A percentile compares a stretch with the other conserved stretches of the same genome.
Conservation (phyloP, 2,888 invertebrate species). For the Ernsta delagoae region DNA sequence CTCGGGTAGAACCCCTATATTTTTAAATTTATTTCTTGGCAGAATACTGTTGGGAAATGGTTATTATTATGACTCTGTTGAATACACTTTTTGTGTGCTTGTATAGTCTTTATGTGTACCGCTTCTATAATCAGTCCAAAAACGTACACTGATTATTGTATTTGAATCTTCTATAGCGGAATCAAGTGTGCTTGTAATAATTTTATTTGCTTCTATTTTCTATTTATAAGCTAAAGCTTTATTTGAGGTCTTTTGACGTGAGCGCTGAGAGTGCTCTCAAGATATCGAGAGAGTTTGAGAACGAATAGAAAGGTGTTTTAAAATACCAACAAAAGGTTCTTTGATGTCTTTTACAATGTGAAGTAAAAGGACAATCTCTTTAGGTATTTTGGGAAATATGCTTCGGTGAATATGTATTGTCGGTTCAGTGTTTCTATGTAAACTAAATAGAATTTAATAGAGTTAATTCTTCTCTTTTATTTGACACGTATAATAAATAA, state of each 20-base stretch:
- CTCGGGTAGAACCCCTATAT: no score
- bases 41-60: not conserved
- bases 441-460: no score
- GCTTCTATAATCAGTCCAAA: no score
- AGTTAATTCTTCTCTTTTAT: no score
- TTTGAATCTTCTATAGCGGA: no score
- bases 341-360: not conserved
- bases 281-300: constrained; percentile 18
- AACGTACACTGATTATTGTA: no score
- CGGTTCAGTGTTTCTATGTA: no score
- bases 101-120: no score
- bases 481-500: no score
- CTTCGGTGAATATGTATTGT: not conserved
- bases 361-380: not conserved
- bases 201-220: constrained; percentile 3
- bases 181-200: no score
- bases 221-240: constrained; percentile 23
- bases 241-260: constrained; percentile 23
- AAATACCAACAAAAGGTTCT: constrained; percentile 25
- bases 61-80: not conserved
- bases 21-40: not conserved
- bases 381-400: not conserved
- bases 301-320: constrained; percentile 21
- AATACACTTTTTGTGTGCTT: no score
- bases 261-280: constrained; percentile 14